Conservation (phyloP, 2,888 invertebrate genomes). For the Pycnomerus fuliginosus region DNA sequence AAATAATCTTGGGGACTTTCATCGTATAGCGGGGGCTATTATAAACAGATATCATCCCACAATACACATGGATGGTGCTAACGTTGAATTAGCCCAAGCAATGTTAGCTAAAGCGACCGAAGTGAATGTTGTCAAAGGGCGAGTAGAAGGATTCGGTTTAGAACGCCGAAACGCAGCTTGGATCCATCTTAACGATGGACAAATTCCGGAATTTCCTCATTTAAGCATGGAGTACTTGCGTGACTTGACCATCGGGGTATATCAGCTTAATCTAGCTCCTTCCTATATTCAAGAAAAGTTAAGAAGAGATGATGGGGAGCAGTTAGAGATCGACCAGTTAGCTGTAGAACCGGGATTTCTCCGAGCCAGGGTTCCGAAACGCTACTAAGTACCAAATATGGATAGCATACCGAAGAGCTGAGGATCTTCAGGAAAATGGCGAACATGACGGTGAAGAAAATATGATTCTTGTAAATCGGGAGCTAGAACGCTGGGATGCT, state of each 20-base stretch:
- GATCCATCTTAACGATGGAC: neutral
- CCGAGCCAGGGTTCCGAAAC: too few species aligned
- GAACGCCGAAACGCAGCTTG: neutral
- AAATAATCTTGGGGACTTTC: conserved; percentile 2
- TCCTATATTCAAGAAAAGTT: too few species aligned
- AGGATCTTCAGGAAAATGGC: too few species aligned
- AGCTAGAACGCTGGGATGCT: too few species aligned
- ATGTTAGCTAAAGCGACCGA: conserved; percentile 2
- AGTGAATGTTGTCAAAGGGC: conserved; percentile 10
- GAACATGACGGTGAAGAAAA: too few species aligned
- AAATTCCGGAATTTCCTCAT: neutral
- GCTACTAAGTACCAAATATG: too few species aligned
- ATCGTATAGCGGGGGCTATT: neutral
- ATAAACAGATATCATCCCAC: conserved; percentile 8
- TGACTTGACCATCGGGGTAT: neutral
- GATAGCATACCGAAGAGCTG: too few species aligned
- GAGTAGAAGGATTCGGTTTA: conserved; percentile 6
- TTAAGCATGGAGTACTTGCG: neutral
- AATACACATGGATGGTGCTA: conserved; percentile 11
- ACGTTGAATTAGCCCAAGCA: conserved; percentile 8
- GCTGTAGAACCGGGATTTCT: too few species aligned
- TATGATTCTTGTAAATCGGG: too few species aligned
- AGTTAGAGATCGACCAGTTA: too few species aligned
- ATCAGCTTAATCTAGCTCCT: conserved; percentile 1
- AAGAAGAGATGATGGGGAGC: too few species aligned